Conservation (phyloP, 2,797 vertebrate genomes). For the Spinus pinus region DNA sequence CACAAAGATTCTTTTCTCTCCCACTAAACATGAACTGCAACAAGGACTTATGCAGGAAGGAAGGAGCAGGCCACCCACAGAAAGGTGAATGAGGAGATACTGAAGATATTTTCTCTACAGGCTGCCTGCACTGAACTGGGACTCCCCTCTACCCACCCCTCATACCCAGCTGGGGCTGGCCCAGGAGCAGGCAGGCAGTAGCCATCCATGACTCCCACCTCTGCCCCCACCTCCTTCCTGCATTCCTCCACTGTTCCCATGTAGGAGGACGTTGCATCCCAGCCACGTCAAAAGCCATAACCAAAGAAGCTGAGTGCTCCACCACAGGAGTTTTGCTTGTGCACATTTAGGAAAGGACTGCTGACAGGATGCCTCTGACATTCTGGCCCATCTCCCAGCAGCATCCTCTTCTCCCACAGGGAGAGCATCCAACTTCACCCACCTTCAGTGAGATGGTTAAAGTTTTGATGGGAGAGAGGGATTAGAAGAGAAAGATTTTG, state of each 20-base stretch:
- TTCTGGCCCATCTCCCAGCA: not conserved
- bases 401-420: not conserved
- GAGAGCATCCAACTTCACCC: not conserved
- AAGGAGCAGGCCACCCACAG: not conserved
- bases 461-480: not conserved
- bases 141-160: not conserved
- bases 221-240: not conserved
- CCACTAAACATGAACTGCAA: not conserved
- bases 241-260: not conserved
- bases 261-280: fast-evolving
- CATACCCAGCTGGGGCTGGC: not conserved
- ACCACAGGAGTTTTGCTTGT: not conserved
- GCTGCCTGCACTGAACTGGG: not conserved
- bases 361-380: not conserved
- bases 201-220: not conserved
- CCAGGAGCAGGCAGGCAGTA: fast-evolving
- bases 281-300: not conserved
- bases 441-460: not conserved
- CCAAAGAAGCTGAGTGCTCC: not conserved
- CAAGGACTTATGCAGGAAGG: not conserved
- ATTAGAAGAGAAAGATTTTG: not conserved
- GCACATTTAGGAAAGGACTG: not conserved
- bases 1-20: not conserved
- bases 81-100: not conserved
- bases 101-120: not conserved